A percentile compares a stretch with the other conserved stretches of the same genome.
Evolutionary conservation across 2,888 invertebrate genomes (phyloP).

Genomic region (Opisthograptis luteolata): DNA sequence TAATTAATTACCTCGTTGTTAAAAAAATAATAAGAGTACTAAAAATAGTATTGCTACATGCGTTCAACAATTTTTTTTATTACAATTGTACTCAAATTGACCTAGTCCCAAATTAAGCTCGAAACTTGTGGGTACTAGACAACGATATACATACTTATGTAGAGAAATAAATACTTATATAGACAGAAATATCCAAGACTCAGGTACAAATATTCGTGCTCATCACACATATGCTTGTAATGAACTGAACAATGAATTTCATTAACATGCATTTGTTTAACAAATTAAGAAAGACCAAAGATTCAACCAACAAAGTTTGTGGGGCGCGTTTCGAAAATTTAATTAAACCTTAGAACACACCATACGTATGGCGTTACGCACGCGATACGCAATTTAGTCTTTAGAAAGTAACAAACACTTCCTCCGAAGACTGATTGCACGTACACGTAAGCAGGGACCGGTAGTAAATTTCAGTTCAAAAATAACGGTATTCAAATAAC

Average conservation of each 20-base stretch:
- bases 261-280: not conserved
- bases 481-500: slow-evolving; percentile 2
- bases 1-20: no score
- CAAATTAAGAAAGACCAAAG: not conserved
- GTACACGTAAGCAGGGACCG: not conserved
- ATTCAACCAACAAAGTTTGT: not conserved
- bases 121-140: no score
- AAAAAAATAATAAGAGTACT: no score
- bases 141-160: no score
- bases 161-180: no score
- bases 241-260: not conserved
- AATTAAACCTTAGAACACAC: not conserved
- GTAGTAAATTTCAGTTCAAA: not conserved
- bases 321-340: not conserved
- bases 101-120: no score
- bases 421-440: slow-evolving; percentile 19
- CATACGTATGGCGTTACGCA: not conserved
- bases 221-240: no score
- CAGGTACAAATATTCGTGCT: no score
- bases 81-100: no score
- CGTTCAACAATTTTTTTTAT: no score
- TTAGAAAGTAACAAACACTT: slow-evolving; percentile 14
- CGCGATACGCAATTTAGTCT: slow-evolving; percentile 8
- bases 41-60: no score
- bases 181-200: no score